Evolutionary conservation across 2,113 vertebrate genomes (phyloP), one percentile per base, ranked within the genome.

Genomic region (Marmota flaviventris): DNA sequence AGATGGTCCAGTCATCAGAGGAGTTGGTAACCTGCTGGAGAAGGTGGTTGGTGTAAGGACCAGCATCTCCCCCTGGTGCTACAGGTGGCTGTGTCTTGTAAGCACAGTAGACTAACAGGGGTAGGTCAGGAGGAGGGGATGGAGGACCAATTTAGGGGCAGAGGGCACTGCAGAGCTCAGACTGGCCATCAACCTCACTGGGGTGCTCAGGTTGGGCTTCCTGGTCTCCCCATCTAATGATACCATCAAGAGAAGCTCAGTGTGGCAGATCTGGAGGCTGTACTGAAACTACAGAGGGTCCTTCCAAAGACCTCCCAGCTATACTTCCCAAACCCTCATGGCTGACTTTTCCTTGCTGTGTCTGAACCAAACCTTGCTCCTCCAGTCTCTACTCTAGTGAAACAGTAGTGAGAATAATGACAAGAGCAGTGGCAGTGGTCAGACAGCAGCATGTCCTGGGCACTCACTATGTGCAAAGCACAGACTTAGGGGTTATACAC

Each of bases 1-100:
- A 99, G 96, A 99, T 97, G 0, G 98, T 99, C 99, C 99, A 99
- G 39, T 98, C 99, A 6, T 99, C 98, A 0, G 99, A 99, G 94
- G 98, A 45, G 0, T 99, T 99, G 53, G 98, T 98, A 75, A 99
- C 98, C 99, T 99, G 98, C 97, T 98, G 97, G 86, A 96, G 82
- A 97, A 97, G 18, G 93, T n/a, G 5, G 39, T 51, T 69, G 79
- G 69, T 20, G 14, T 98, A 17, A 97, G 95, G 81, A 70, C 45
- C 0, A 0, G 76, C 42, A 2, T n/a, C 77, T 85, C 22, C 4
- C 37, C 37, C 18, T 9, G 22, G 61, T 63, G 79, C 58, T 34
- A 1, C 10, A 0, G 27, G 53, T 3, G 18, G 45, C 42, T 16
- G 16, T 24, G 25, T 39, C 20, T 65, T 69, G 13, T 11, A 86